Evolutionary conservation across 2,888 invertebrate species (phyloP).

Genomic region (Pterostichus madidus): DNA sequence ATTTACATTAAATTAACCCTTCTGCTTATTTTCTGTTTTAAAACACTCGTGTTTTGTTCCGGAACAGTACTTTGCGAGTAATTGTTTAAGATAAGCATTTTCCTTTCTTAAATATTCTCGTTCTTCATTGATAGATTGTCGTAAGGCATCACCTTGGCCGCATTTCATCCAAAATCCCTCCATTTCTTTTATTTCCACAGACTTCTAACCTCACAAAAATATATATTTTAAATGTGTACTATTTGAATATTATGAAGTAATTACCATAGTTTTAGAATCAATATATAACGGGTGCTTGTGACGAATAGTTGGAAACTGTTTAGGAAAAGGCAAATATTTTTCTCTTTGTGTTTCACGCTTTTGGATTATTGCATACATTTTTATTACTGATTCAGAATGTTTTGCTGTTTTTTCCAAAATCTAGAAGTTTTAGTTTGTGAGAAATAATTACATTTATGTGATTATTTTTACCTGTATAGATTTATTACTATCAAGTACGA

Average conservation of each 20-base stretch:
- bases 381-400: too few species aligned
- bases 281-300: not conserved
- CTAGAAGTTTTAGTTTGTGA: too few species aligned
- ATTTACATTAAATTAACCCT: not conserved
- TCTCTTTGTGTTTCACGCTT: constrained; percentile 24
- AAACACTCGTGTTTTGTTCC: not conserved
- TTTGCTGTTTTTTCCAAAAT: too few species aligned
- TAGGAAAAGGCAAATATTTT: constrained; percentile 18
- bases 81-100: constrained; percentile 11
- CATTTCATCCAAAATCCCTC: constrained; percentile 33
- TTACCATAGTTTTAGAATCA: not conserved
- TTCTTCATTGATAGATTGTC: constrained; percentile 22
- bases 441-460: too few species aligned
- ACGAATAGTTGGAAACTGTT: not conserved
- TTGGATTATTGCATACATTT: not conserved
- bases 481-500: not conserved
- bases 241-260: not conserved
- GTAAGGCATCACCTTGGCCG: constrained; percentile 6
- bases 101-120: constrained; percentile 8
- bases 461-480: not conserved
- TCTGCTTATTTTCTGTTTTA: not conserved
- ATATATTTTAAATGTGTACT: not conserved
- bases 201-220: too few species aligned
- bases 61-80: not conserved
- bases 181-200: not conserved